Conservation (phyloP, 1,140 invertebrate species). For the Tyrophagus putrescentiae region DNA sequence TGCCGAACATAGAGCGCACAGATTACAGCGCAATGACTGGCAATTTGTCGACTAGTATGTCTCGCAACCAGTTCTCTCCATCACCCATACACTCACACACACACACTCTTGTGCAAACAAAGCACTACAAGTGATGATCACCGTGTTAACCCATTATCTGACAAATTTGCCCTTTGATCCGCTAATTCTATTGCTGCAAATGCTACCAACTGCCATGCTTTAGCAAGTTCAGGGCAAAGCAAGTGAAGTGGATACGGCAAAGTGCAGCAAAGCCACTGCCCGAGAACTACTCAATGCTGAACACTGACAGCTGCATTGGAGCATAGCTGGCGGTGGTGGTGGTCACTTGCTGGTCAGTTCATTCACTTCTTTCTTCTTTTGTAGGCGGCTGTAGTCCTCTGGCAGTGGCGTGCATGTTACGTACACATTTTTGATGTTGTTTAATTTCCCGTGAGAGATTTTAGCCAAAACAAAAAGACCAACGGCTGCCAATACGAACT, state of each 20-base stretch:
- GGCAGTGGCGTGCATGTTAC: background rate
- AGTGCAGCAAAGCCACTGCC: no score
- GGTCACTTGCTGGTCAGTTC: background rate
- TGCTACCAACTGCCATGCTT: no score
- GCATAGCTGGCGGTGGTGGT: background rate
- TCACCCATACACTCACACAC: no score
- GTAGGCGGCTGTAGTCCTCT: no score
- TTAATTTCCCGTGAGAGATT: slow-evolving; percentile 16
- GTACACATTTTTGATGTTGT: background rate
- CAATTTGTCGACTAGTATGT: background rate
- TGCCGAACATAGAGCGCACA: background rate
- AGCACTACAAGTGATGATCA: no score
- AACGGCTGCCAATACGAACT: background rate
- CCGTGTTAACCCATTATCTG: no score
- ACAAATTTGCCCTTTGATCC: no score
- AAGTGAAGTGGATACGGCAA: no score
- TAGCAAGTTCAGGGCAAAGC: no score
- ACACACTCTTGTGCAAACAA: background rate
- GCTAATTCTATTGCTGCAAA: no score
- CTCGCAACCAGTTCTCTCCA: background rate
- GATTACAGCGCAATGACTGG: background rate
- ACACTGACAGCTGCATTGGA: slow-evolving; percentile 3
- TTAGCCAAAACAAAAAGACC: background rate
- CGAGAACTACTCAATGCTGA: no score
- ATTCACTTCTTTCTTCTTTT: background rate